These are phyloP conservation scores for Drosophila anomalata DNA, from an alignment of 2,888 invertebrate species.

Conservation along the genomic window DNA sequence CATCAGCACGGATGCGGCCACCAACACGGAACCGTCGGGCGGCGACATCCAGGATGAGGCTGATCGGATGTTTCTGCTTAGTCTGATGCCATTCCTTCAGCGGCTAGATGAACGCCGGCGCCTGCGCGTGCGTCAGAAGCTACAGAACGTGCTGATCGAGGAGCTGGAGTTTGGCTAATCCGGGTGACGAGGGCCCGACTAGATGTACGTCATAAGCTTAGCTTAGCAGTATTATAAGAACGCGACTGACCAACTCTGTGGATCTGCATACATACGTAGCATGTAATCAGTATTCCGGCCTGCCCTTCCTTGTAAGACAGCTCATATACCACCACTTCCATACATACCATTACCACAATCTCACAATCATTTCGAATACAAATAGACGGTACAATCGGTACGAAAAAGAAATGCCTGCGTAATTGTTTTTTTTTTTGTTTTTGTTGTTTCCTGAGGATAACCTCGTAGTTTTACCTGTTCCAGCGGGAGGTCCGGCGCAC, in stretches of 20 bases:
- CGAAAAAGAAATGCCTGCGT: conserved; percentile 18
- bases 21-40: conserved; percentile 59
- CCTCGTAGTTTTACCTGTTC: conserved; percentile 24
- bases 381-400: conserved; percentile 23
- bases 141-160: conserved; percentile 77
- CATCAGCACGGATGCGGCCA: conserved; percentile 63
- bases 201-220: conserved; percentile 62
- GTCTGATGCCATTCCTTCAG: conserved; percentile 75
- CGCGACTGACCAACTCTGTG: conserved; percentile 58
- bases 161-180: conserved; percentile 70
- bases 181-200: background rate
- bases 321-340: conserved; percentile 13
- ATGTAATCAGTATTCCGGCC: conserved; percentile 56
- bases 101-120: conserved; percentile 72
- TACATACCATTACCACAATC: conserved; percentile 15
- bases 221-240: conserved; percentile 72
- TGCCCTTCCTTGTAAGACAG: conserved; percentile 26
- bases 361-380: conserved; percentile 20
- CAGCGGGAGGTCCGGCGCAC: conserved; percentile 23
- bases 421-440: conserved; percentile 22
- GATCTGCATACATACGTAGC: conserved; percentile 56
- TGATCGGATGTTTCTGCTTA: conserved; percentile 77
- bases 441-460: conserved; percentile 26
- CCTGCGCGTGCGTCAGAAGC: conserved; percentile 72
- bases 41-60: conserved; percentile 61